Percentiles rank a stretch among this genome's conserved stretches.
These are phyloP conservation scores for Heliconius hewitsoni DNA, from an alignment of 1,140 invertebrate genomes.

Conservation along the genomic window DNA sequence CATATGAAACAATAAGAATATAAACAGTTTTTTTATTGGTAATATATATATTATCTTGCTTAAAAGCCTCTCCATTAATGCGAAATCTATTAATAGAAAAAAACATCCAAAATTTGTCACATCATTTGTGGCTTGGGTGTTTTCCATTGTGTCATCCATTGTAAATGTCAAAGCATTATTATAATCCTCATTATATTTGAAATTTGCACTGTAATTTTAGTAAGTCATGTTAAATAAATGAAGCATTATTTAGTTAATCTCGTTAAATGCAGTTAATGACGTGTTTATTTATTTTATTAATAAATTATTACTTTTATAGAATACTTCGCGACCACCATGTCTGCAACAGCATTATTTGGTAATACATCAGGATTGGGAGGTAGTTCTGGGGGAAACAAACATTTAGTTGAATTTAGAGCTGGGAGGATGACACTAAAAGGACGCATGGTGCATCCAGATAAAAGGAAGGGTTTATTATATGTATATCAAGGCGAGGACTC, in stretches of 20 bases:
- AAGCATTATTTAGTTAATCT: background rate
- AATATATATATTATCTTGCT: background rate
- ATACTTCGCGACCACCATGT: conserved; percentile 66
- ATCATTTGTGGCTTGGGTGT: conserved; percentile 10
- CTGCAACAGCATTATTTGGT: conserved; percentile 87
- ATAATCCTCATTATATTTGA: background rate
- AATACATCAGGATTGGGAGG: conserved; percentile 87
- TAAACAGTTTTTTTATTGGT: background rate
- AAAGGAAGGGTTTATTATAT: conserved; percentile 96
- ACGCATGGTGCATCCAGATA: conserved; percentile 96
- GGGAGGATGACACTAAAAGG: conserved; percentile 98
- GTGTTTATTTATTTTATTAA: background rate
- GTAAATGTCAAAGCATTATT: background rate
- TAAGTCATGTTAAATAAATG: background rate
- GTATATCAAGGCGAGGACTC: conserved; percentile 98
- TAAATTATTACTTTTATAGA: background rate
- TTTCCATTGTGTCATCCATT: background rate
- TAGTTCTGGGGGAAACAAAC: conserved; percentile 92
- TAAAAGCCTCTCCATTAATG: background rate
- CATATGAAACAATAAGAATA: too few species aligned
- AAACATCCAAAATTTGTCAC: background rate
- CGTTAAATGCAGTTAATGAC: background rate
- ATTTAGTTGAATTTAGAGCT: conserved; percentile 97
- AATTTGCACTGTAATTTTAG: background rate
- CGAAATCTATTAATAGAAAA: background rate